phyloP scores from a whole-genome alignment of 2,797 vertebrate genomes.

The Anas georgica region DNA sequence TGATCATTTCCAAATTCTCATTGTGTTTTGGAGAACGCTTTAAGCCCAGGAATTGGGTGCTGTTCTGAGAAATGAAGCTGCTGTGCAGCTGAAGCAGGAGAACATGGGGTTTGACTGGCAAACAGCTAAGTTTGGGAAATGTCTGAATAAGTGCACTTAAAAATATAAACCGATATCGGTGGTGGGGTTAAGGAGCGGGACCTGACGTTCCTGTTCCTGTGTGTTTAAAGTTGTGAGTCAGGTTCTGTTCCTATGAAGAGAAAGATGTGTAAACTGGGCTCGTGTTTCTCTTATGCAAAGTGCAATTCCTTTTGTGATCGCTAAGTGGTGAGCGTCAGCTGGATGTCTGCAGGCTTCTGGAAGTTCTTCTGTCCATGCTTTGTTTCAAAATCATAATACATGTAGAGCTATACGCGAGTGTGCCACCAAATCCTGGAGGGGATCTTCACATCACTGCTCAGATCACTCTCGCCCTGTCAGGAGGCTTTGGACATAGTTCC shows the following conservation, averaged over 20 bases:
- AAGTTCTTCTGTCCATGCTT: neutral
- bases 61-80: neutral
- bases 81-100: neutral
- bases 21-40: neutral
- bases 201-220: neutral
- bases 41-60: neutral
- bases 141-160: neutral
- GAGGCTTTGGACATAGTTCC: neutral
- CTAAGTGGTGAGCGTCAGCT: conserved; percentile 33
- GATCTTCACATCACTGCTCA: neutral
- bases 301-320: neutral
- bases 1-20: neutral
- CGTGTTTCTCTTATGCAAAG: neutral
- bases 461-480: neutral
- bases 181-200: neutral
- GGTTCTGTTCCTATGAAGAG: neutral
- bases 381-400: neutral
- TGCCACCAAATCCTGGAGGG: neutral
- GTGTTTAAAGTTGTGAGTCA: neutral
- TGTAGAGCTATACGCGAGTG: neutral
- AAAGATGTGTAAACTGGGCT: rapidly evolving
- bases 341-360: neutral
- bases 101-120: neutral
- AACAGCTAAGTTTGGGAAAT: neutral
- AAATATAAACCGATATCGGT: neutral